phyloP scores from a whole-genome alignment of 2,797 vertebrate genomes.

The Pangasius djambal region DNA sequence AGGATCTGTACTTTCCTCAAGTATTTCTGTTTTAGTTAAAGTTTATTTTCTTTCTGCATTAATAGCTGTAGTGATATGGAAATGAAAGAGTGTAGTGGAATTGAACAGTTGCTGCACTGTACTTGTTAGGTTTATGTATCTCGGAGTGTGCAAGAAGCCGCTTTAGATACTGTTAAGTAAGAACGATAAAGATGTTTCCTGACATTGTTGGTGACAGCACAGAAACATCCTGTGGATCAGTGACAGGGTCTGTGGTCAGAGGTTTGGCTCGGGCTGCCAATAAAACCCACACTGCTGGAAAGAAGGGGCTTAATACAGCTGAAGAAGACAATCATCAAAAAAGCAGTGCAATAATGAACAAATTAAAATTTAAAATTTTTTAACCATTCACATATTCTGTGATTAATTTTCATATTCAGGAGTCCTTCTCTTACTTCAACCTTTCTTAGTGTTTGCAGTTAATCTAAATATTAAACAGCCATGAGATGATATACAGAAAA shows the following conservation, averaged over 20 bases:
- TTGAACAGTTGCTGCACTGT: background rate
- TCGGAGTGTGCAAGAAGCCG: background rate
- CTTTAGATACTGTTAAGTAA: background rate
- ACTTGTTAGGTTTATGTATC: background rate
- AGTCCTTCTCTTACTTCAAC: background rate
- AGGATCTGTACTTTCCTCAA: background rate
- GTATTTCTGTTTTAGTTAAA: background rate
- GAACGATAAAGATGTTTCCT: background rate
- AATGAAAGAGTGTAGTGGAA: background rate
- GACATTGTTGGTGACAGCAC: background rate
- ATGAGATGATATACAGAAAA: background rate
- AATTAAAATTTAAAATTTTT: background rate
- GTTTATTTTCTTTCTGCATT: background rate
- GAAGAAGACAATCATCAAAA: background rate
- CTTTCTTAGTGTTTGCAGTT: background rate
- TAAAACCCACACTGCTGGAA: background rate
- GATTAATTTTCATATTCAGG: background rate
- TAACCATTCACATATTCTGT: background rate
- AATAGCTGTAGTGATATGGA: no score
- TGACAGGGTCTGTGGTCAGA: background rate
- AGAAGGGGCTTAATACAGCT: background rate
- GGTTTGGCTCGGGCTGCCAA: background rate
- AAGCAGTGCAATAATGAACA: background rate
- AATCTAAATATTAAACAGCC: background rate
- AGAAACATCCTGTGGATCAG: background rate